These are phyloP conservation scores for Microchirus variegatus DNA, from an alignment of 2,797 vertebrate species.

Conservation along the genomic window DNA sequence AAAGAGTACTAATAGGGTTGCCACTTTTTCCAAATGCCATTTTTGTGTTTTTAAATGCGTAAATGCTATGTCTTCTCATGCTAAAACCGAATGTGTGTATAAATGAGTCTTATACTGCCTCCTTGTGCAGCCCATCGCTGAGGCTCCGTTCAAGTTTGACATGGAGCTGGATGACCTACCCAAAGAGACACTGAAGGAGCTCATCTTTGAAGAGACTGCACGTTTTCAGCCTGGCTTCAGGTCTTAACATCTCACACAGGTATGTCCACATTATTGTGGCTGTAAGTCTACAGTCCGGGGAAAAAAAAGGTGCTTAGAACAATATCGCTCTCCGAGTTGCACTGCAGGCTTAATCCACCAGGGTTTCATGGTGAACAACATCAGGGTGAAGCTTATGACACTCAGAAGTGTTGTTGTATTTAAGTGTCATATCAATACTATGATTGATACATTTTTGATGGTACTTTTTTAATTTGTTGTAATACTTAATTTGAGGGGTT, in stretches of 20 bases:
- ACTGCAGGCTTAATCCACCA: too few species aligned
- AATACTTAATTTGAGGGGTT: too few species aligned
- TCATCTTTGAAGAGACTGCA: constrained; percentile 89
- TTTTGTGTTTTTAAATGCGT: neutral
- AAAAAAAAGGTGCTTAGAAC: neutral
- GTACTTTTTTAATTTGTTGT: too few species aligned
- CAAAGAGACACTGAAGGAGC: constrained; percentile 91
- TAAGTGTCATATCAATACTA: too few species aligned
- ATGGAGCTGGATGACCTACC: constrained; percentile 92
- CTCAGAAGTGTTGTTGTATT: too few species aligned
- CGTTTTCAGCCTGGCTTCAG: constrained; percentile 87
- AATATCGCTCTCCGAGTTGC: too few species aligned
- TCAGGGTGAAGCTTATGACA: too few species aligned
- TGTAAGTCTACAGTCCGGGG: neutral
- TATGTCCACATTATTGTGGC: constrained; percentile 26
- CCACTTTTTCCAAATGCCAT: neutral
- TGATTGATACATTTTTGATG: too few species aligned
- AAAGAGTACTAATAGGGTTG: too few species aligned
- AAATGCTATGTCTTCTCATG: neutral
- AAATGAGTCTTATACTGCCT: neutral
- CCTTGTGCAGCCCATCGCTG: constrained; percentile 83
- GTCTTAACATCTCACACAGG: constrained; percentile 81
- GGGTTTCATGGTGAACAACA: too few species aligned
- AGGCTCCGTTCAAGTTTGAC: constrained; percentile 90
- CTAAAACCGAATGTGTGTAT: neutral